A percentile compares a stretch with the other conserved stretches of the same genome.
phyloP scores from a whole-genome alignment of 1,140 invertebrate genomes.

The Trissolcus basalis region DNA sequence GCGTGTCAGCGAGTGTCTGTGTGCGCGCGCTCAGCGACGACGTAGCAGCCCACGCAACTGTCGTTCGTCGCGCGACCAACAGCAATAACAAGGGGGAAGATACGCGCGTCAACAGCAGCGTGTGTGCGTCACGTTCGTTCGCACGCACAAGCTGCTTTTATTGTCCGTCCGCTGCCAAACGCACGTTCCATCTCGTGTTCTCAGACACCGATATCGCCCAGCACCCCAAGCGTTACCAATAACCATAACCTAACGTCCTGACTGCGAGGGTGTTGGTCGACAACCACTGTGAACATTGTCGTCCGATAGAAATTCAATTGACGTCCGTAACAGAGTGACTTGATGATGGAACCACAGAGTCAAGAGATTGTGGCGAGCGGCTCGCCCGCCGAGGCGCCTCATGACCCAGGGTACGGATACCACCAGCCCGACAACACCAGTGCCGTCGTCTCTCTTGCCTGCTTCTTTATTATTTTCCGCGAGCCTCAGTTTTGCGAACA shows the following conservation, averaged over 20 bases:
- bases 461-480: constrained; percentile 7
- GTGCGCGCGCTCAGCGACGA: constrained; percentile 50
- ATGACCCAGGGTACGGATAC: constrained; percentile 88
- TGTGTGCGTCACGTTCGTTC: constrained; percentile 34
- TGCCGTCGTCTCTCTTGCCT: not conserved
- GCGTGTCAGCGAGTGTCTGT: constrained; percentile 49
- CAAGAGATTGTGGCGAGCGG: constrained; percentile 84
- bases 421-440: constrained; percentile 12
- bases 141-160: constrained; percentile 8
- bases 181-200: constrained; percentile 35
- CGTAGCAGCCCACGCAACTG: constrained; percentile 48
- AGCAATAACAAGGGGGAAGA: constrained; percentile 11
- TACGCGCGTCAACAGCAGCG: constrained; percentile 40
- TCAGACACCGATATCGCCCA: constrained; percentile 8
- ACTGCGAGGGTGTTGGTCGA: constrained; percentile 14
- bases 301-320: constrained; percentile 39
- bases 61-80: constrained; percentile 37
- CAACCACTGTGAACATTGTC: constrained; percentile 31
- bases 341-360: constrained; percentile 82
- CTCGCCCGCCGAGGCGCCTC: constrained; percentile 89
- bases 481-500: too few species aligned
- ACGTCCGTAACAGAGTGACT: constrained; percentile 46
- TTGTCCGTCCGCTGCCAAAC: constrained; percentile 43
- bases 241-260: constrained; percentile 23
- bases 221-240: constrained; percentile 12